Evolutionary conservation across 1,140 invertebrate species (phyloP).

Genomic region (Drosophila kikkawai): DNA sequence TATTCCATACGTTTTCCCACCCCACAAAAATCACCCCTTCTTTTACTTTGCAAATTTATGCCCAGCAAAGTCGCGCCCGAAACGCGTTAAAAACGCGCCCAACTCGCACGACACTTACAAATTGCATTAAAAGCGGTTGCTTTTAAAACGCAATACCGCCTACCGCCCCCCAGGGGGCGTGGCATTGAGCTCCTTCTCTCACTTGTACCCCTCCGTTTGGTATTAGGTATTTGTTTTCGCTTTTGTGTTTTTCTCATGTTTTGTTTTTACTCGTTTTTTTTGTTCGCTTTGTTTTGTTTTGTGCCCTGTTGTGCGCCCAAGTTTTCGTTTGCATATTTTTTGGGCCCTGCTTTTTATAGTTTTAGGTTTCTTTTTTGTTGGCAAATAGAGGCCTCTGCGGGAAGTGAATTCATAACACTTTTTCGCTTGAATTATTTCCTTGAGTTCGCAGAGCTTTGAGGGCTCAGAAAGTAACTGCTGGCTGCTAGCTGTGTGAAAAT

Average conservation of each 20-base stretch:
- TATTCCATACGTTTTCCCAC: too few species aligned
- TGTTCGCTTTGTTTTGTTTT: conserved; percentile 12
- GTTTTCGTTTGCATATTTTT: conserved; percentile 70
- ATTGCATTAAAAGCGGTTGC: conserved; percentile 70
- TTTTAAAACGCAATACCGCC: conserved; percentile 50
- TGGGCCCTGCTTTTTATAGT: conserved; percentile 21
- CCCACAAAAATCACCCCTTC: not conserved
- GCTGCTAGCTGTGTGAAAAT: conserved; percentile 11
- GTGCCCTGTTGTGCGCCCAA: conserved; percentile 7
- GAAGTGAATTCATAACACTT: conserved; percentile 34
- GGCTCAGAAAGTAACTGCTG: conserved; percentile 7
- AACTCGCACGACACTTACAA: conserved; percentile 53
- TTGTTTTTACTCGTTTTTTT: conserved; percentile 16
- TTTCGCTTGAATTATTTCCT: conserved; percentile 14
- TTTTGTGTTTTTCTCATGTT: conserved; percentile 24
- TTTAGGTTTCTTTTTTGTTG: conserved; percentile 7
- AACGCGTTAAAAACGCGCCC: conserved; percentile 36
- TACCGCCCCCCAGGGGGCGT: conserved; percentile 3
- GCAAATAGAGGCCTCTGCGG: conserved; percentile 8
- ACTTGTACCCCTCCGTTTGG: not conserved
- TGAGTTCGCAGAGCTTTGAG: conserved; percentile 13
- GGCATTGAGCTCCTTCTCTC: conserved; percentile 22
- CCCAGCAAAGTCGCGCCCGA: conserved; percentile 24
- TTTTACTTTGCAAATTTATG: conserved; percentile 52
- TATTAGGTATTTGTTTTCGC: conserved; percentile 42